A percentile compares a stretch with the other conserved stretches of the same genome.
phyloP scores from a whole-genome alignment of 2,113 vertebrate species.

The Anas platyrhynchos region DNA sequence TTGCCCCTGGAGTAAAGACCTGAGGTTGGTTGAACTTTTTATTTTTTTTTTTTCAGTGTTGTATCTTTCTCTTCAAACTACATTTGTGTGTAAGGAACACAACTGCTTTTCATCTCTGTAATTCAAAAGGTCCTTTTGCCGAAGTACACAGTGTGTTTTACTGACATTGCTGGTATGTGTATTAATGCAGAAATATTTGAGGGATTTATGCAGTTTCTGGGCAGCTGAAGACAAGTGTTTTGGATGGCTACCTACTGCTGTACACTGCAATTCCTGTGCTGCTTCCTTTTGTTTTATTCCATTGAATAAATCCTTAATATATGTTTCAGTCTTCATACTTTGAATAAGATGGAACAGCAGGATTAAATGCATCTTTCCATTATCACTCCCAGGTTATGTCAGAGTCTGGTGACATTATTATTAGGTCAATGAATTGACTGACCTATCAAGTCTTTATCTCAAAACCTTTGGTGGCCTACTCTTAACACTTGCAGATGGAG shows the following conservation, averaged over 20 bases:
- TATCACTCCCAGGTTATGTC: background rate
- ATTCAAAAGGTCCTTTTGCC: background rate
- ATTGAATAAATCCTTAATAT: background rate
- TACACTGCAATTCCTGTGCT: background rate
- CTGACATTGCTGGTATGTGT: background rate
- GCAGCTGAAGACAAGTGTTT: background rate
- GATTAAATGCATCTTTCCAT: background rate
- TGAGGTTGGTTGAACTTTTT: background rate
- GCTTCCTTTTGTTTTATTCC: background rate
- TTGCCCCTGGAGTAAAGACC: background rate
- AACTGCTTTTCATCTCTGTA: background rate
- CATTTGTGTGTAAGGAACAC: background rate
- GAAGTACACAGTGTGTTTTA: background rate
- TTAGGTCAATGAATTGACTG: background rate
- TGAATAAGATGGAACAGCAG: background rate
- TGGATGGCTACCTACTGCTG: background rate
- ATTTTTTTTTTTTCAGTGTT: background rate
- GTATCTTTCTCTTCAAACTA: background rate
- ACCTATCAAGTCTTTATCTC: background rate
- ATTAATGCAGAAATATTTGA: constrained; percentile 18
- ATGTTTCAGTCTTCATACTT: background rate
- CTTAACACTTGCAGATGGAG: background rate
- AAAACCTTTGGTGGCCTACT: background rate
- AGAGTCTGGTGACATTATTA: background rate
- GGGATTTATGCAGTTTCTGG: constrained; percentile 4